These are phyloP conservation scores for Pedetes capensis DNA, from an alignment of 2,113 vertebrate genomes.

Conservation along the genomic window DNA sequence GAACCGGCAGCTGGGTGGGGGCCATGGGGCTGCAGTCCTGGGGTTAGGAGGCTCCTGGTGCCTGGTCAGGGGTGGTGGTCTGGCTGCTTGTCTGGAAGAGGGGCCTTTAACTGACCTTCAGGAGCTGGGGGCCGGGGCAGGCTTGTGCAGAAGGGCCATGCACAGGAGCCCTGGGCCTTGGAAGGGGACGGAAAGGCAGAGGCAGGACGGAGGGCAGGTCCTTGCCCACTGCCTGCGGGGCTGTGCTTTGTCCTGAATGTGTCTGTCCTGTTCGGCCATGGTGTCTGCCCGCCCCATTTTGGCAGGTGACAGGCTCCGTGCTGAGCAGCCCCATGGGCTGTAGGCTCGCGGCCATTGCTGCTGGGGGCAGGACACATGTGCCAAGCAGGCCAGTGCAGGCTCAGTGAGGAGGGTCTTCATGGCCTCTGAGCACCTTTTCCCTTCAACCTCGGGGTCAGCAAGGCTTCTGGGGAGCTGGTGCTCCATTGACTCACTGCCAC, in stretches of 20 bases:
- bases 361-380: too few species aligned
- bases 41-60: not conserved
- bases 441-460: too few species aligned
- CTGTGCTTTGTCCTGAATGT: not conserved
- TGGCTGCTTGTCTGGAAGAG: not conserved
- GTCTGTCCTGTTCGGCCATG: not conserved
- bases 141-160: not conserved
- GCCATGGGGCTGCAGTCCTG: not conserved
- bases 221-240: fast-evolving
- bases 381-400: too few species aligned
- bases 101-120: not conserved
- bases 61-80: fast-evolving
- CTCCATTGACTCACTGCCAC: too few species aligned
- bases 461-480: too few species aligned
- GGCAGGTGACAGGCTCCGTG: not conserved
- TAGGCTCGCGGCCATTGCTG: not conserved
- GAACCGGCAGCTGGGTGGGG: fast-evolving
- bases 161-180: not conserved
- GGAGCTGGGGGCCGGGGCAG: not conserved
- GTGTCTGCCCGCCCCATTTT: not conserved
- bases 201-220: not conserved
- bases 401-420: too few species aligned
- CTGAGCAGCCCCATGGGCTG: not conserved
- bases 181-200: too few species aligned
- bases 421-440: too few species aligned